Evolutionary conservation across 2,113 vertebrate species (phyloP), one percentile per base, ranked within the genome.

Genomic region (Oryzias curvinotus): DNA sequence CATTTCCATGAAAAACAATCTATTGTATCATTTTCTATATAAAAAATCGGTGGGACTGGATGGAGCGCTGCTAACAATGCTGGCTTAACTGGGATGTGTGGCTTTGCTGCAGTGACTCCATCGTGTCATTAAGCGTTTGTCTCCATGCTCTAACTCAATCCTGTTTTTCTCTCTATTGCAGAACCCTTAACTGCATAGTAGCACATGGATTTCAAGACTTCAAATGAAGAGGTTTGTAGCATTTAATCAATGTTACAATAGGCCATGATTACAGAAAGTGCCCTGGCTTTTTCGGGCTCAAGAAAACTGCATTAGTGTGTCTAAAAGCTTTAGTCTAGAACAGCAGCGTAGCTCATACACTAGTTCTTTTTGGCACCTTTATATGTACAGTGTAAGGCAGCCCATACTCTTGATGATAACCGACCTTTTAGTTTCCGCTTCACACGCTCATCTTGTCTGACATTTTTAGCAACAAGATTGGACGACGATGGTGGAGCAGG

Each of bases 161-260:
- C 58, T 82, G 23, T 75, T 73, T 61, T 71, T 73, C 53, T 77
- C 52, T 46, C 61, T 47, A 59, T 88, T 79, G 75, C 87, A 86
- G 89, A 65, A 86, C 88, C 79, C 78, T 83, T 86, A 81, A 82
- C 88, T 85, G 91, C 82, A 79, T 82, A 80, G 85, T 91, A 87
- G 90, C 91, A 92, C 91, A 92, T 92, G 91, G 91, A 92, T 91
- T 92, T 92, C 91, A 92, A 92, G 90, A 91, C 90, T 82, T 88
- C 90, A 89, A 92, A 92, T 91, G 90, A 92, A 92, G 90, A 92
- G 90, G 91, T 89, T 77, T 50, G 87, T 91, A 28, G 57, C 59
- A 77, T 85, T 82, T 45, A 72, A 85, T 87, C 75, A 65, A 67
- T 83, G 55, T 7, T 55, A 53, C 46, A 47, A 75, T 67, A 64